Evolutionary conservation across 2,888 invertebrate species (phyloP).

Genomic region (Dexiosoma caninum): DNA sequence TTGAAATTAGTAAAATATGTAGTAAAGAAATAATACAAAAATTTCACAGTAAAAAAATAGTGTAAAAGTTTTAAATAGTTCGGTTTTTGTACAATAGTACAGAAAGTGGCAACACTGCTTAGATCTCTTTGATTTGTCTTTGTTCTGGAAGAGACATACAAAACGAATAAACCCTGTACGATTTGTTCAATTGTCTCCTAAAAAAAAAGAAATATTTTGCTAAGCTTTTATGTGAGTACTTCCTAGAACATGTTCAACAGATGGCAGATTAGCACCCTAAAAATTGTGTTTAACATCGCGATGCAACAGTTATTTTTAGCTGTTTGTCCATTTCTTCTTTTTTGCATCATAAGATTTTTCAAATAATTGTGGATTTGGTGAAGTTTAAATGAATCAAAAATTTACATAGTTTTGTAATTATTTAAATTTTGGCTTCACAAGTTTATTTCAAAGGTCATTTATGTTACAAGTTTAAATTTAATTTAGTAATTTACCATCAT

Average conservation of each 20-base stretch:
- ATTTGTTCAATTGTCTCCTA: background rate
- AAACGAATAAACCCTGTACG: constrained; percentile 1
- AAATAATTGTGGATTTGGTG: constrained; percentile 16
- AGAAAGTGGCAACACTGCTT: too few species aligned
- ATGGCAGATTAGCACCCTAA: constrained; percentile 66
- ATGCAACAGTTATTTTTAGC: constrained; percentile 61
- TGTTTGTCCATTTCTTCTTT: constrained; percentile 23
- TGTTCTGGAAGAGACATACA: constrained; percentile 36
- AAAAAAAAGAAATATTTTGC: too few species aligned
- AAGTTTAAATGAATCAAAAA: constrained; percentile 55
- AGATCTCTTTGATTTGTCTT: constrained; percentile 58
- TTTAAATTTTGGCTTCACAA: constrained; percentile 32
- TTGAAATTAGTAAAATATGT: too few species aligned
- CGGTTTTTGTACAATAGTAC: too few species aligned
- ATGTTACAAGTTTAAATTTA: background rate
- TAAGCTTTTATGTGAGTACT: constrained; percentile 47
- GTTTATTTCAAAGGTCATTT: constrained; percentile 27
- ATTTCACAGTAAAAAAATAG: too few species aligned
- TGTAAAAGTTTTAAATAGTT: too few species aligned
- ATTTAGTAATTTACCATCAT: background rate
- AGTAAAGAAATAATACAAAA: too few species aligned
- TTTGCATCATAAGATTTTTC: background rate
- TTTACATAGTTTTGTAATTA: constrained; percentile 61
- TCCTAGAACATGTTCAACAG: constrained; percentile 65
- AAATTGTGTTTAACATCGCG: constrained; percentile 65